Conservation (phyloP, 2,888 invertebrate genomes). For the Argyra leucocephala region DNA sequence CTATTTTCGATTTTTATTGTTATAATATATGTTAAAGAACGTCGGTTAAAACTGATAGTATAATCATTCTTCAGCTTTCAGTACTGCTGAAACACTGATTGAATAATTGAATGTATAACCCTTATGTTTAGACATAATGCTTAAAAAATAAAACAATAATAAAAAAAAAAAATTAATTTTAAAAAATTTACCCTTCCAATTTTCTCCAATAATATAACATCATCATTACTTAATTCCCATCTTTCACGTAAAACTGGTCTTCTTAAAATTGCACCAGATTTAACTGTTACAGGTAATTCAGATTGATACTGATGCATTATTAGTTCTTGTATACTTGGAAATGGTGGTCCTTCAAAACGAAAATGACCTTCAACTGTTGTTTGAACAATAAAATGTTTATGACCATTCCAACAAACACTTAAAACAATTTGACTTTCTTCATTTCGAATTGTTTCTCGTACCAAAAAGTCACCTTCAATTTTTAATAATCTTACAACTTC, state of each 20-base stretch:
- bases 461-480: conserved; percentile 90
- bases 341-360: conserved; percentile 88
- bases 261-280: conserved; percentile 81
- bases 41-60: no score
- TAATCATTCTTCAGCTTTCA: no score
- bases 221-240: conserved; percentile 94
- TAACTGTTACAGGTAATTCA: conserved; percentile 78
- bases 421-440: conserved; percentile 87
- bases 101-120: no score
- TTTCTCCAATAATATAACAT: conserved; percentile 82
- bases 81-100: no score
- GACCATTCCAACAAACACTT: conserved; percentile 91
- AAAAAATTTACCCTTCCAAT: conserved; percentile 71
- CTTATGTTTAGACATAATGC: no score
- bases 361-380: conserved; percentile 85
- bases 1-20: no score
- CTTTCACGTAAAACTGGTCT: conserved; percentile 79
- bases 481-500: conserved; percentile 85
- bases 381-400: conserved; percentile 95
- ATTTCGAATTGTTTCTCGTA: conserved; percentile 84
- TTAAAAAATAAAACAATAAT: no score
- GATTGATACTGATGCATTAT: conserved; percentile 81
- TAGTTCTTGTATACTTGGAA: conserved; percentile 84
- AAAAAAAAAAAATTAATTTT: no score
- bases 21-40: no score